Evolutionary conservation across 2,113 vertebrate species (phyloP), one percentile per base, ranked within the genome.

Genomic region (Myrmecophaga tridactyla): DNA sequence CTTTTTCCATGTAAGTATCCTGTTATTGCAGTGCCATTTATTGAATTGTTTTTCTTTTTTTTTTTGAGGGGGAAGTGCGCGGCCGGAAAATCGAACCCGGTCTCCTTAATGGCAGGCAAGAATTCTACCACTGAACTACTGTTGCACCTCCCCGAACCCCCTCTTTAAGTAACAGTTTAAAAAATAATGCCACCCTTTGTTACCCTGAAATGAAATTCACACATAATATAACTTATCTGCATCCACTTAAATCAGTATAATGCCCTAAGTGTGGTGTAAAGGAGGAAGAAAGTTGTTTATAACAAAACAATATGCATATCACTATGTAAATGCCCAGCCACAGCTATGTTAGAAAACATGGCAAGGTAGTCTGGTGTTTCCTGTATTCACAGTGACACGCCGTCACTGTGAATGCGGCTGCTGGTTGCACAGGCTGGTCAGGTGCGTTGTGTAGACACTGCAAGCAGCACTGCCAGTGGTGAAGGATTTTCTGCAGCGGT

Each of bases 341-440:
- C 39, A 6, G 20, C 60, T 60, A 17, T 14, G 13, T 29, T 65
- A 31, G 84, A 25, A 88, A 29, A 27, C 36, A 34, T 41, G 60
- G 8, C 12, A 27, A 56, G 51, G 53, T 15, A 1, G 36, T 41
- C 34, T 23, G 23, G 25, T 34, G 27, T 65, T 63, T 13, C 41
- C 8, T 43, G 6, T 23, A 0, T 4, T n/a, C n/a, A n/a, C n/a
- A n/a, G n/a, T n/a, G n/a, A n/a, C n/a, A 39, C 7, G 4, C 56
- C 10, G 34, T 14, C 14, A 9, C 23, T 15, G 0, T 46, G 85
- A 43, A 3, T 5, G 7, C 53, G 20, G 20, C 63, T 25, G 48
- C 65, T 41, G 0, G 34, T 29, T 25, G 70, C 72, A 43, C 23
- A 34, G 62, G 46, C 73, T 0, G 2, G 6, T 8, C 10, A 21